A percentile compares a stretch with the other conserved stretches of the same genome.
Conservation (phyloP, 2,113 vertebrate species). For the Protobothrops mucrosquamatus region DNA sequence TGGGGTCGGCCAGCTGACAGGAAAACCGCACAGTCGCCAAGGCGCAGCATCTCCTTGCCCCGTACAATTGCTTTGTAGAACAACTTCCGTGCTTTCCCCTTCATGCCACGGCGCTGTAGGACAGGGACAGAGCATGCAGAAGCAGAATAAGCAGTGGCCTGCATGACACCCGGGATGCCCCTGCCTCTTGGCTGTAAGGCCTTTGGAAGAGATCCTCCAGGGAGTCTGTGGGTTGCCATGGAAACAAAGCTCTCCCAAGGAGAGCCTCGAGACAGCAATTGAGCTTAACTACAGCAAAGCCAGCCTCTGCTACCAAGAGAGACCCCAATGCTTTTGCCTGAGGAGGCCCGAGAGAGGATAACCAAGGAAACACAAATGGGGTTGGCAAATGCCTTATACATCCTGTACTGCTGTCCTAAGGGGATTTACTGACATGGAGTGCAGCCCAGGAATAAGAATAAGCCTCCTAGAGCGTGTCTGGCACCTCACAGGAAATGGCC, state of each 20-base stretch:
- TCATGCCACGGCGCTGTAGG: constrained; percentile 89
- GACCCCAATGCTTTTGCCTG: not conserved
- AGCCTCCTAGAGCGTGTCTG: not conserved
- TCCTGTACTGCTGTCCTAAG: not conserved
- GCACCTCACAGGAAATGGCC: not conserved
- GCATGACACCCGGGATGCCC: rapidly evolving
- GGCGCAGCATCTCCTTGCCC: constrained; percentile 86
- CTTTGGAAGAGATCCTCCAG: not conserved
- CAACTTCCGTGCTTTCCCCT: constrained; percentile 93
- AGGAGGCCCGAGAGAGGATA: not conserved
- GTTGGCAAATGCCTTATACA: not conserved
- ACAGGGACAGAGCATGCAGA: not conserved
- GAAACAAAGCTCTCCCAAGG: not conserved
- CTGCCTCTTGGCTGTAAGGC: rapidly evolving
- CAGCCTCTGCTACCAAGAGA: not conserved
- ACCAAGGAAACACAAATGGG: not conserved
- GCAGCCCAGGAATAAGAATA: not conserved
- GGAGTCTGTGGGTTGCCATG: constrained; percentile 10
- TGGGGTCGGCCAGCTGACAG: constrained; percentile 91
- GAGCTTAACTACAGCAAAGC: not conserved
- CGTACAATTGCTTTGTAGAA: constrained; percentile 97
- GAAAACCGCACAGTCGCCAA: constrained; percentile 96
- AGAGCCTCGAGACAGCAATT: not conserved
- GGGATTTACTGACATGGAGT: not conserved
- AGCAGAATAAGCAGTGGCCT: not conserved